Percentiles rank a stretch among this genome's conserved stretches.
These are phyloP conservation scores for Metaphire vulgaris DNA, from an alignment of 1,140 invertebrate genomes.

Conservation along the genomic window DNA sequence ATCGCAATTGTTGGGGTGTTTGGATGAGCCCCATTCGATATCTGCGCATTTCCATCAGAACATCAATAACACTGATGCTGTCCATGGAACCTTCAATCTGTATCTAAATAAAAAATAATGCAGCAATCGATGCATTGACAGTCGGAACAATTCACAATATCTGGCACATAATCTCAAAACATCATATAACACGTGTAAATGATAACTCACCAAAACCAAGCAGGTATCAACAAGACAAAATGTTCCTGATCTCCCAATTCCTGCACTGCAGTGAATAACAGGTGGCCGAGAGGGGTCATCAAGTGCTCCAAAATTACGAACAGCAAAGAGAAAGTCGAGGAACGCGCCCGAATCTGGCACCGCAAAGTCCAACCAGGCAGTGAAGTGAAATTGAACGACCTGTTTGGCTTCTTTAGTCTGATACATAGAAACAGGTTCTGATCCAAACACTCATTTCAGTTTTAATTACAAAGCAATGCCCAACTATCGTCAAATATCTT, in stretches of 20 bases:
- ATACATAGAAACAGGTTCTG: not conserved
- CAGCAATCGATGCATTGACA: conserved; percentile 17
- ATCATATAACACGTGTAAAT: conserved; percentile 13
- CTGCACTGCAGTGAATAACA: conserved; percentile 89
- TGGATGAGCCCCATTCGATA: conserved; percentile 93
- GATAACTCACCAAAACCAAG: conserved; percentile 42
- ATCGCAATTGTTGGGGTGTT: conserved; percentile 85
- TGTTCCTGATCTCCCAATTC: conserved; percentile 94
- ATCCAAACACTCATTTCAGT: not conserved
- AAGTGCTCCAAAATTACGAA: conserved; percentile 54
- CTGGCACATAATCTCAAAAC: conserved; percentile 15
- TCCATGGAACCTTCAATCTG: conserved; percentile 60
- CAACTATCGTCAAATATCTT: not conserved
- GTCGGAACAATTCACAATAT: not conserved
- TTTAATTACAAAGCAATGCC: not conserved
- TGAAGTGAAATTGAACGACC: conserved; percentile 72
- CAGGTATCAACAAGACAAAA: conserved; percentile 57
- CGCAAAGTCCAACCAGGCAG: conserved; percentile 96
- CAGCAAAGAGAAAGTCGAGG: conserved; percentile 70
- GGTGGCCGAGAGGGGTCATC: conserved; percentile 64
- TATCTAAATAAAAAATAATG: conserved; percentile 56
- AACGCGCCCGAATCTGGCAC: conserved; percentile 88
- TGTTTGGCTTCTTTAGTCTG: conserved; percentile 9
- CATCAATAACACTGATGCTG: conserved; percentile 37
- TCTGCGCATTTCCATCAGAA: conserved; percentile 75